Evolutionary conservation across 1,140 invertebrate genomes (phyloP), one percentile per base, ranked within the genome.

Genomic region (Macrosteles quadrilineatus): DNA sequence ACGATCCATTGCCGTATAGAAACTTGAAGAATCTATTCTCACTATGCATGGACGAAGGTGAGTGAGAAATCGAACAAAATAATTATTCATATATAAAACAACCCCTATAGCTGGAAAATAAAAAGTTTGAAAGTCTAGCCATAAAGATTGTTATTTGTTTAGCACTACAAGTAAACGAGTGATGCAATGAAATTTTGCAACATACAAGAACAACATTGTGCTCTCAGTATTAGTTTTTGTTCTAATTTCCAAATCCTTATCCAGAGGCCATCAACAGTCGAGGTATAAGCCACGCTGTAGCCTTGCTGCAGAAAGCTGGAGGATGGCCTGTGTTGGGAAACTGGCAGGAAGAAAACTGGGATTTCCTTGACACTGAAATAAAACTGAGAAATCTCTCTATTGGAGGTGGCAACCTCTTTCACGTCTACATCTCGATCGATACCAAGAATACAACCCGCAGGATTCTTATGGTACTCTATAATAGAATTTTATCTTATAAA

Each of bases 331-430:
- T 95, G 12, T 80, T 97, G 1, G 17, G 17, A 0, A 19, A 19
- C 19, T 72, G 71, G 71, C 31, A 66, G 19, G 88, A 91, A 70
- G 91, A 88, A 0, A 83, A 88, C 4, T 97, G 94, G 94, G 84
- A 89, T 53, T 96, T 93, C 94, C 88, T 88, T 74, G 84, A 93
- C 71, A 88, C 88, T 11, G 88, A 95, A 1, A 93, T 91, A 80
- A 89, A 86, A 68, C 94, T 93, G 81, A 84, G 91, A 23, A 81
- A 82, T 55, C 79, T 85, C 3, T 95, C 95, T 1, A 94, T 93
- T 77, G 93, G 91, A 3, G 90, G 93, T 45, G 92, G 95, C 79
- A 95, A 96, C 77, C 90, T 96, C 76, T 85, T 97, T 17, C 92
- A 95, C 75, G 92, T 96, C 74, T 94, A 91, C 29, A 89, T 97